A percentile compares a stretch with the other conserved stretches of the same genome.
phyloP scores from a whole-genome alignment of 64 coral and sea anemone species.

The Dendronephthya gigantea region DNA sequence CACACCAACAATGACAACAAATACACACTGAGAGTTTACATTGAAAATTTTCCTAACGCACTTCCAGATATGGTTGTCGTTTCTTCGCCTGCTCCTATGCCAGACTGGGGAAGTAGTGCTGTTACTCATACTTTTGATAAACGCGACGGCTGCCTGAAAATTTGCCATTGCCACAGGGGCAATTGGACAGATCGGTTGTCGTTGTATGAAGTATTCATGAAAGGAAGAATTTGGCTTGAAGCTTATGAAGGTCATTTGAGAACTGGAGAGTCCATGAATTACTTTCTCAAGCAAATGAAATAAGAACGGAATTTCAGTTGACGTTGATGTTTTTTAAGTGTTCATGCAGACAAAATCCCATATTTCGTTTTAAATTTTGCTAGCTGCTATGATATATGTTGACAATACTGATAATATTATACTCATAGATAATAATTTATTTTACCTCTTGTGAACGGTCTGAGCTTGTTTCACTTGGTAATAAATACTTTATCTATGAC shows the following conservation, averaged over 20 bases:
- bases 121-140: constrained; percentile 21
- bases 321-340: no score
- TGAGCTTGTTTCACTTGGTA: no score
- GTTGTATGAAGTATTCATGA: constrained; percentile 33
- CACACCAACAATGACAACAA: constrained; percentile 33
- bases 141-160: constrained; percentile 24
- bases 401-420: no score
- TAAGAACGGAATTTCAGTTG: no score
- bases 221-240: constrained; percentile 13
- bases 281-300: constrained; percentile 27
- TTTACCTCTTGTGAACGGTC: no score
- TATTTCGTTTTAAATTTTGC: no score
- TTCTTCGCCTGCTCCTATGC: not conserved
- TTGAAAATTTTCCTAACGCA: constrained; percentile 36
- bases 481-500: no score
- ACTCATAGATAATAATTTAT: no score
- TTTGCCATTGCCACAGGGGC: constrained; percentile 4
- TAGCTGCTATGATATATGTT: no score
- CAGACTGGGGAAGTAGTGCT: not conserved
- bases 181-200: constrained; percentile 6
- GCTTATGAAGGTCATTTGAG: no score
- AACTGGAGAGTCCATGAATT: constrained; percentile 27
- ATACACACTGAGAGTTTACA: not conserved
- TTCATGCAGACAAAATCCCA: no score
- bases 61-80: constrained; percentile 21